These are phyloP conservation scores for Pelosia muscerda DNA, from an alignment of 2,888 invertebrate species.

Conservation along the genomic window DNA sequence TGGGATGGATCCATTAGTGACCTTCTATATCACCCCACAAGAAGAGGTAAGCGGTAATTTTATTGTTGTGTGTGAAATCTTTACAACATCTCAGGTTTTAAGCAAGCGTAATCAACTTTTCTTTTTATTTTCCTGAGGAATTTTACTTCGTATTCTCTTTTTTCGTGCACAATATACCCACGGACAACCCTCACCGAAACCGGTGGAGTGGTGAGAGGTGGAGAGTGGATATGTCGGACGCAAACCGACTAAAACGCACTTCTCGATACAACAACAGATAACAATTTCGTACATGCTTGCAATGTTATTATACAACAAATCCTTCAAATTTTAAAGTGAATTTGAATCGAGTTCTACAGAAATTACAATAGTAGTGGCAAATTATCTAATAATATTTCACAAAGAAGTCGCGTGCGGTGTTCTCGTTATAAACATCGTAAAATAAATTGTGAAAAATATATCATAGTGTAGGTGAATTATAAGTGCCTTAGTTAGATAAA, in stretches of 20 bases:
- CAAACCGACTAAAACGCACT: too few species aligned
- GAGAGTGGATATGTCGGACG: too few species aligned
- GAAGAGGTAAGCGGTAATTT: too few species aligned
- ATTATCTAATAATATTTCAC: slow-evolving; percentile 18
- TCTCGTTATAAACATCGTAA: slow-evolving; percentile 19
- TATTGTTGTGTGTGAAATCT: background rate
- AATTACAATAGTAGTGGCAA: slow-evolving; percentile 5
- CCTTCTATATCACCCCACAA: too few species aligned
- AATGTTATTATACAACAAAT: too few species aligned
- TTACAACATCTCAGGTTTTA: background rate
- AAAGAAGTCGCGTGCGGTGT: slow-evolving; percentile 39
- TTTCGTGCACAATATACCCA: too few species aligned
- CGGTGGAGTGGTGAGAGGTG: too few species aligned
- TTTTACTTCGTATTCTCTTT: background rate
- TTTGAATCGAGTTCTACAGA: slow-evolving; percentile 10
- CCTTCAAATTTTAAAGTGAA: background rate
- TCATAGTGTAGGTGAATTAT: background rate
- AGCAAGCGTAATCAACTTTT: background rate
- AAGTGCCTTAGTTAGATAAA: background rate
- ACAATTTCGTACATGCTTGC: too few species aligned
- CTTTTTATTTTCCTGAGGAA: background rate
- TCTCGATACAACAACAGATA: too few species aligned
- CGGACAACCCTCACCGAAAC: too few species aligned
- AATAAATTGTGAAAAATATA: slow-evolving; percentile 39
- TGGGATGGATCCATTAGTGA: too few species aligned